These are phyloP conservation scores for Hemiprocne comata DNA, from an alignment of 2,113 vertebrate genomes.

Conservation along the genomic window DNA sequence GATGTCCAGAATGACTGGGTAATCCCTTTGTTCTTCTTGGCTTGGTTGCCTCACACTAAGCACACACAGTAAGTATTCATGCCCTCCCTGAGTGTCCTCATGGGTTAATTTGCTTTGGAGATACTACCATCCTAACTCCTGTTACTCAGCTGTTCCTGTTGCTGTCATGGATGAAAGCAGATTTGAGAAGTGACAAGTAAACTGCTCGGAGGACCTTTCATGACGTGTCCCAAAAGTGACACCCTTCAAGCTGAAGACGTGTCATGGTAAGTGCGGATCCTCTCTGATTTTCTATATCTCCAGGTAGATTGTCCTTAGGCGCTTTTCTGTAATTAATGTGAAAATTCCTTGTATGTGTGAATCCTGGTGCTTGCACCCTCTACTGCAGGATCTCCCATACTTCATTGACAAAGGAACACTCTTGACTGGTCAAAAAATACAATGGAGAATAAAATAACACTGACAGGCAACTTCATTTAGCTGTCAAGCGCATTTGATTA, in stretches of 20 bases:
- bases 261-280: background rate
- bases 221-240: background rate
- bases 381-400: background rate
- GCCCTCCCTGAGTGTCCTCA: background rate
- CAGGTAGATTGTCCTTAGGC: background rate
- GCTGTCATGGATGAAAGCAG: background rate
- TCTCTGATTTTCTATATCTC: slow-evolving; percentile 7
- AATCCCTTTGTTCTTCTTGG: background rate
- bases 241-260: background rate
- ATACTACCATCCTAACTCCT: background rate
- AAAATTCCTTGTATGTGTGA: background rate
- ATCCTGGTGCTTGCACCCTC: background rate
- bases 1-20: background rate
- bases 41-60: background rate
- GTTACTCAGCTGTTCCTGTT: background rate
- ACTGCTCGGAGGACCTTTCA: background rate
- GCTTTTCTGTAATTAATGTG: background rate
- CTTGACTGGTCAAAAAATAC: slow-evolving; percentile 30
- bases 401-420: background rate
- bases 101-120: background rate
- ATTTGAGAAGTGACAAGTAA: background rate
- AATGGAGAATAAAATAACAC: slow-evolving; percentile 12
- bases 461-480: slow-evolving; percentile 48
- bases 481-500: slow-evolving; percentile 25
- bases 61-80: background rate